Conservation (phyloP, 2,888 invertebrate genomes). For the Drosophila limbata region DNA sequence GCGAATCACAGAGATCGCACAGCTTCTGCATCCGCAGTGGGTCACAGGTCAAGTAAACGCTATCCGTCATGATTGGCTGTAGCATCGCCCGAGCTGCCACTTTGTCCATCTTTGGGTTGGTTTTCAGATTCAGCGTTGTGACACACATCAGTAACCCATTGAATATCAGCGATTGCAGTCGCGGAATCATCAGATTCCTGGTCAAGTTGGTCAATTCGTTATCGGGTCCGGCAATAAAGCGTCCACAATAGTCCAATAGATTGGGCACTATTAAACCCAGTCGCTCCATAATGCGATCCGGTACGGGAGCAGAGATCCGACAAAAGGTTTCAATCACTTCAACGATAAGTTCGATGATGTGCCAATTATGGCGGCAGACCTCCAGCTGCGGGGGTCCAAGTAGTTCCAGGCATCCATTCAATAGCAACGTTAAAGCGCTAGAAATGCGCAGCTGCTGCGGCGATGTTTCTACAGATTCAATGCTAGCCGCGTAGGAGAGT, state of each 20-base stretch:
- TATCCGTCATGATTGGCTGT: slow-evolving; percentile 64
- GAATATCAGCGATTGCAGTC: slow-evolving; percentile 72
- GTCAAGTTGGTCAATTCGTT: slow-evolving; percentile 4
- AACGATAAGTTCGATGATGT: slow-evolving; percentile 50
- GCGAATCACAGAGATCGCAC: background rate
- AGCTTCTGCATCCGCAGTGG: slow-evolving; percentile 38
- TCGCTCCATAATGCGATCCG: slow-evolving; percentile 31
- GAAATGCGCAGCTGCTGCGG: slow-evolving; percentile 64
- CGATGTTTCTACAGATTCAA: background rate
- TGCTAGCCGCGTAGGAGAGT: slow-evolving; percentile 38
- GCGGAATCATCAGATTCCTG: slow-evolving; percentile 58
- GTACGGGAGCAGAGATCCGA: slow-evolving; percentile 23
- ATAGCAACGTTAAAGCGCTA: slow-evolving; percentile 60
- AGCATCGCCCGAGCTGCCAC: slow-evolving; percentile 3
- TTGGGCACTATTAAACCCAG: slow-evolving; percentile 46
- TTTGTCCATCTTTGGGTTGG: background rate
- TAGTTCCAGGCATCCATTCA: slow-evolving; percentile 59
- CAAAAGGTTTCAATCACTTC: slow-evolving; percentile 44
- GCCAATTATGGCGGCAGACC: slow-evolving; percentile 40
- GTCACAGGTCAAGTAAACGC: slow-evolving; percentile 45
- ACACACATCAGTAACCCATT: slow-evolving; percentile 69
- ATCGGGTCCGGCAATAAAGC: background rate
- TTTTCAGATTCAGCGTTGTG: slow-evolving; percentile 21
- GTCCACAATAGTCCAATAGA: slow-evolving; percentile 44
- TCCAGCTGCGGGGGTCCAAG: slow-evolving; percentile 39